Conservation (phyloP, 23 tunicate genomes). For the Styela plicata region DNA sequence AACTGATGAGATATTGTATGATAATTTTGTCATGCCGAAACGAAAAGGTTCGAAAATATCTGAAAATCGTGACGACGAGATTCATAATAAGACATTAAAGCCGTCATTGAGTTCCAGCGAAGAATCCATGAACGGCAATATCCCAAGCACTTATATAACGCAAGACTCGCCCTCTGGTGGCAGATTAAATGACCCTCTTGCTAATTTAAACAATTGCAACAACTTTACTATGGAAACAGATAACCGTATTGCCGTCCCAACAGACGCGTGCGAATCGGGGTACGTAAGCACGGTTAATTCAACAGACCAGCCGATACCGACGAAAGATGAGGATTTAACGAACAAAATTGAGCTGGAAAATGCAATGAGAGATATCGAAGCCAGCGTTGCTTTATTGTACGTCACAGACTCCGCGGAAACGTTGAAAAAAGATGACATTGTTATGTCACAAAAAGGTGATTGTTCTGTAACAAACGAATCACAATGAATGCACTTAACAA, state of each 20-base stretch:
- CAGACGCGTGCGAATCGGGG: conserved; percentile 22
- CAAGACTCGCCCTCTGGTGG: neutral
- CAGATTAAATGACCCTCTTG: neutral
- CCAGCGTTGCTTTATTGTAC: conserved; percentile 1
- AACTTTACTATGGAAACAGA: neutral
- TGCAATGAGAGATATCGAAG: conserved; percentile 26
- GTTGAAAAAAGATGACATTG: neutral
- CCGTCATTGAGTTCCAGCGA: neutral
- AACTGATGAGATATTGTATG: neutral
- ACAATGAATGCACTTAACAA: neutral
- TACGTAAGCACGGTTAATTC: neutral
- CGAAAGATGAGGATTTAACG: conserved; percentile 10
- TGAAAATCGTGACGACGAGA: neutral
- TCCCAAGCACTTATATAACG: neutral
- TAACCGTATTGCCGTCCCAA: neutral
- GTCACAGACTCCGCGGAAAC: neutral
- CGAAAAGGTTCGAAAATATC: neutral
- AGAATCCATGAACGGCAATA: neutral
- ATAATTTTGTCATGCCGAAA: neutral
- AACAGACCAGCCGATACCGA: neutral
- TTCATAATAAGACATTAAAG: neutral
- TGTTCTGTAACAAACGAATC: conserved; percentile 1
- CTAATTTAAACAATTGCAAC: conserved; percentile 4
- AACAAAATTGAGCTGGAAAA: conserved; percentile 11
- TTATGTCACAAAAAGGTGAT: conserved; percentile 25